Base-by-base conservation (phyloP, 2,113 vertebrate species). In the Ceyx margarethae region DNA sequence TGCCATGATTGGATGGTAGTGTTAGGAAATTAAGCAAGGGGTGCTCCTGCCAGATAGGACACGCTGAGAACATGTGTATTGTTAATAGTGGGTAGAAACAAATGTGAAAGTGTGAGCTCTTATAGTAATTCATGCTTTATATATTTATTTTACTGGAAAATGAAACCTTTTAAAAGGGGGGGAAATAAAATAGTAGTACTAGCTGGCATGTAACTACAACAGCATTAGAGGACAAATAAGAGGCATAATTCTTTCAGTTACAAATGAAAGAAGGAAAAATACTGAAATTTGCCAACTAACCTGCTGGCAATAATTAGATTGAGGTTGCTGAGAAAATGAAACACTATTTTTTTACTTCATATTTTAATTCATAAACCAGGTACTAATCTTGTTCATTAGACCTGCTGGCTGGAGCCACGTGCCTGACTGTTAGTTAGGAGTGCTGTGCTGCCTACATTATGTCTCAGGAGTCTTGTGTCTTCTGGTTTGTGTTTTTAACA, bases 301-400 rank as follows among this genome's bases (percentile, higher is more conserved):
- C 84, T 97, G 86, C 92, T 97, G 95, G 86, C 85, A 95, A 84
- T 94, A 96, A 94, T 97, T 96, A 97, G 82, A 60, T 61, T 74
- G 85, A 68, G 45, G 62, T 69, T 91, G 23, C 57, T 87, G 84
- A 95, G 91, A 97, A 97, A 97, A 97, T 95, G 94, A 97, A 97
- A 96, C 89, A 89, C 68, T 81, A n/a, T 85, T 67, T 77, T 95
- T 95, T 88, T 57, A 61, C 68, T 89, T 94, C 51, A 95, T 68
- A 73, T 95, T 94, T 95, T 89, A 95, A 96, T 96, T 96, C 92
- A 91, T 79, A 68, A 95, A 76, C 29, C 84, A 95, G 85, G 61
- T 68, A 89, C 19, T 57, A 92, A 95, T 62, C 77, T 65, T 6
- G 13, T 76, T 74, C 78, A 75, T 96, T 81, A 76, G 42, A 94